phyloP scores from a whole-genome alignment of 2,113 vertebrate species.

The Lepisosteus oculatus region DNA sequence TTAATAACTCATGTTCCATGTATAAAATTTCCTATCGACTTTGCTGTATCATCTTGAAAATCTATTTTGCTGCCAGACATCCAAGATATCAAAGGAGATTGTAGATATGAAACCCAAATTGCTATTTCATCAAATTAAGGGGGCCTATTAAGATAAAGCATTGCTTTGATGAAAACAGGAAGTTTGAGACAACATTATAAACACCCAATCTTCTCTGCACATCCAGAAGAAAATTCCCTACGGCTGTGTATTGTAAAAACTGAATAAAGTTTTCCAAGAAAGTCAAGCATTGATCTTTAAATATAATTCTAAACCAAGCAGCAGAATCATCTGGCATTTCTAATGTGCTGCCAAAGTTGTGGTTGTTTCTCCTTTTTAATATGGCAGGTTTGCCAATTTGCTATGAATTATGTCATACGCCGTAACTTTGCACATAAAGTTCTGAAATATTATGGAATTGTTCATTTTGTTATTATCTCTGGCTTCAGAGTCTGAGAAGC shows the following conservation, averaged over 20 bases:
- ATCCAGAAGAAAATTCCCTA: conserved; percentile 39
- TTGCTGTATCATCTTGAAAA: conserved; percentile 28
- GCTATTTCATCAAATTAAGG: conserved; percentile 61
- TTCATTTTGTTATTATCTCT: background rate
- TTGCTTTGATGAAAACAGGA: conserved; percentile 48
- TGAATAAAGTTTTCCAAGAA: conserved; percentile 47
- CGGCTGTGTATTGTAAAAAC: conserved; percentile 44
- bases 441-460: conserved; percentile 32
- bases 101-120: conserved; percentile 50
- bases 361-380: conserved; percentile 46
- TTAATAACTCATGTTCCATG: conserved; percentile 22
- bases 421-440: conserved; percentile 45
- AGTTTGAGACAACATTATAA: conserved; percentile 40
- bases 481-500: too few species aligned
- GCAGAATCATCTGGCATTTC: conserved; percentile 60
- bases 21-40: conserved; percentile 23
- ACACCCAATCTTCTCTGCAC: conserved; percentile 34
- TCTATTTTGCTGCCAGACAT: conserved; percentile 46
- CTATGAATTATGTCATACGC: conserved; percentile 54
- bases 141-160: conserved; percentile 58
- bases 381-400: conserved; percentile 60
- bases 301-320: conserved; percentile 32
- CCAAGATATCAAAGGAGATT: conserved; percentile 54
- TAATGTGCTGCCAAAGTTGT: conserved; percentile 52
- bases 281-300: conserved; percentile 37